These are phyloP conservation scores for Machimus rusticus DNA, from an alignment of 2,888 invertebrate species.

Conservation along the genomic window DNA sequence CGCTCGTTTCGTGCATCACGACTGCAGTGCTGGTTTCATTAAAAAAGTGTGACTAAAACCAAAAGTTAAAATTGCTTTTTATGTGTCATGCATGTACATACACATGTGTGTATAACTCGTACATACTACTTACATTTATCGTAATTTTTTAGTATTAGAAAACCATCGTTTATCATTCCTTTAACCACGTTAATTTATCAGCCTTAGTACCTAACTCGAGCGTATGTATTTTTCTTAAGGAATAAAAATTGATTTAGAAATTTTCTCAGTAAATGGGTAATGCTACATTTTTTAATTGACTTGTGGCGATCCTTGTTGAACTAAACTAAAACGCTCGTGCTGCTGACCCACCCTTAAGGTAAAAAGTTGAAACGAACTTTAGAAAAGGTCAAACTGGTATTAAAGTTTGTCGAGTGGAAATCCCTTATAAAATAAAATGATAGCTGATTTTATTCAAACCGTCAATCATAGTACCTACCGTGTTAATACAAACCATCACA, in stretches of 20 bases:
- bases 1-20: background rate
- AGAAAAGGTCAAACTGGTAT: background rate
- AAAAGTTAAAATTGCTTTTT: background rate
- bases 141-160: background rate
- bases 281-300: background rate
- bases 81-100: background rate
- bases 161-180: background rate
- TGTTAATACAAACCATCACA: background rate
- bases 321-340: background rate
- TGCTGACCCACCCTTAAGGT: background rate
- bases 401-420: background rate
- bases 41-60: background rate
- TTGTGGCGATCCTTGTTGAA: background rate
- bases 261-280: background rate
- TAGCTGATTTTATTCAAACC: background rate
- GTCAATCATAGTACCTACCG: background rate
- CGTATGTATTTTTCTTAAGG: background rate
- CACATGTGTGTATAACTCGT: background rate
- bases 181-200: background rate
- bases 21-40: background rate
- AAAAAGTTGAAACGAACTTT: background rate
- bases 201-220: background rate
- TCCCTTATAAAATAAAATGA: background rate
- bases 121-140: background rate
- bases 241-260: background rate